phyloP scores from a whole-genome alignment of 2,113 vertebrate species.

The Eretmochelys imbricata region DNA sequence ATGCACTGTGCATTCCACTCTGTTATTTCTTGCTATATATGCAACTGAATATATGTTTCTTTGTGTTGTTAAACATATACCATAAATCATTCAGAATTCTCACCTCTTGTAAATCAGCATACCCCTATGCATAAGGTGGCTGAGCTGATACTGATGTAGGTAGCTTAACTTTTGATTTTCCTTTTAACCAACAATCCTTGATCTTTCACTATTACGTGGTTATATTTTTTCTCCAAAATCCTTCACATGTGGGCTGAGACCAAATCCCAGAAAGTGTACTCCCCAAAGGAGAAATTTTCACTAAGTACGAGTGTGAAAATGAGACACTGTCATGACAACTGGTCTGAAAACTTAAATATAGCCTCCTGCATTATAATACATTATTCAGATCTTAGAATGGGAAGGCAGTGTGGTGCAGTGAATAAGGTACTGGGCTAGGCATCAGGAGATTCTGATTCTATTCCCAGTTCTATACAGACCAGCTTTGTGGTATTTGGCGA shows the following conservation, averaged over 20 bases:
- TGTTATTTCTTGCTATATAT: background rate
- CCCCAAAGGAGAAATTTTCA: background rate
- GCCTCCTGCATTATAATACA: background rate
- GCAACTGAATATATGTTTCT: background rate
- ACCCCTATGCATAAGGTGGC: background rate
- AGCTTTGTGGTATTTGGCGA: background rate
- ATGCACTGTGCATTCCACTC: background rate
- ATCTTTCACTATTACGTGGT: background rate
- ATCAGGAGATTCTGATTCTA: background rate
- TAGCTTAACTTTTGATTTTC: background rate
- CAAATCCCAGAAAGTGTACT: background rate
- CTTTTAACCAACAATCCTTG: background rate
- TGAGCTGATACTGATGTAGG: conserved; percentile 17
- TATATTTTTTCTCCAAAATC: background rate
- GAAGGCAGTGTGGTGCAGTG: background rate
- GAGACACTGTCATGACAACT: background rate
- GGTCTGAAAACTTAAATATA: background rate
- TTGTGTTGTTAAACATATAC: background rate
- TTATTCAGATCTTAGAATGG: background rate
- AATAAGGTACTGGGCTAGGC: background rate
- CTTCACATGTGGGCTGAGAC: background rate
- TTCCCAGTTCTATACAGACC: background rate
- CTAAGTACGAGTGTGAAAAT: background rate
- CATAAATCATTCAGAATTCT: background rate
- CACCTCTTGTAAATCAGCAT: conserved; percentile 6